A percentile compares a stretch with the other conserved stretches of the same genome.
Conservation (phyloP, 2,113 vertebrate species). For the Fukomys damarensis region DNA sequence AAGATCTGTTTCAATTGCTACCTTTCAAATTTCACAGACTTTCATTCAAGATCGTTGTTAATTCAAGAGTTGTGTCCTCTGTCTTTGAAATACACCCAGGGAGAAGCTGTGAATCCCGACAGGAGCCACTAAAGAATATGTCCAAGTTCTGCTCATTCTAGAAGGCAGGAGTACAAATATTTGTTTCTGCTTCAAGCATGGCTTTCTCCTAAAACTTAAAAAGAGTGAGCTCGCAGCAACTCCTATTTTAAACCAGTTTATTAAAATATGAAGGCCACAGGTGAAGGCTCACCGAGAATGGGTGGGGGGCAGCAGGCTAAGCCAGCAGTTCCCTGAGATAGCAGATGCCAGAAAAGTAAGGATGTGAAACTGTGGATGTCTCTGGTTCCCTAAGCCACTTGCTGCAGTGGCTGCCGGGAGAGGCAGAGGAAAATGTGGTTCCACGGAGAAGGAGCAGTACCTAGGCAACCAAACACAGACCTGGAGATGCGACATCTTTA, state of each 20-base stretch:
- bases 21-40: neutral
- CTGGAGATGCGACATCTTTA: neutral
- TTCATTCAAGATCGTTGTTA: neutral
- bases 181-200: neutral
- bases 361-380: neutral
- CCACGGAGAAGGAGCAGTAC: neutral
- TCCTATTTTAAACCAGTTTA: neutral
- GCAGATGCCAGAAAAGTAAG: slow-evolving; percentile 35
- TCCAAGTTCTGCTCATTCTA: neutral
- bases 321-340: slow-evolving; percentile 28
- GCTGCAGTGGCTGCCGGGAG: neutral
- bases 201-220: neutral
- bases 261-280: neutral
- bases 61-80: neutral
- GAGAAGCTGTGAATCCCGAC: neutral
- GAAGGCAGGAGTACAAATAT: neutral
- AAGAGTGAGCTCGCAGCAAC: neutral
- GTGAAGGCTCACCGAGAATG: neutral
- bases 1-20: neutral
- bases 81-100: neutral
- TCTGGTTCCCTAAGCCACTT: neutral
- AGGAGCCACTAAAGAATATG: neutral
- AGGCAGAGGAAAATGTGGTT: slow-evolving; percentile 55
- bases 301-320: neutral
- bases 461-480: slow-evolving; percentile 31